These are phyloP conservation scores for Drosophila equinoxialis DNA, from an alignment of 1,140 invertebrate genomes.

Conservation along the genomic window DNA sequence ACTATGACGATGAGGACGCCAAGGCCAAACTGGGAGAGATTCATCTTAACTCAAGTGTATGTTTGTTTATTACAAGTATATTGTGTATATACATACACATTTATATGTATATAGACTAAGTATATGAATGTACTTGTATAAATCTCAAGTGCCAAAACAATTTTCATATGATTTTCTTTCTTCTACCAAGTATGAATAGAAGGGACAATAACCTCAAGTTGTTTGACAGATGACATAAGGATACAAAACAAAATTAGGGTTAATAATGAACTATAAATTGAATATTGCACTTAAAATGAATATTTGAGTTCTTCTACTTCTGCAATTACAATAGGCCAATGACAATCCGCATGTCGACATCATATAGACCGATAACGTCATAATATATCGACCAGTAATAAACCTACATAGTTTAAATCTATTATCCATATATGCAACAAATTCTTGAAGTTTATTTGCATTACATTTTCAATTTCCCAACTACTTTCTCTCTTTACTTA, in stretches of 20 bases:
- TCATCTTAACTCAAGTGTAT: slow-evolving; percentile 13
- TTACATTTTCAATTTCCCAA: too few relatives aligned
- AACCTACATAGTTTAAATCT: too few relatives aligned
- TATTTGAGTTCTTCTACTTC: neutral
- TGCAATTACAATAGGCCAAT: too few relatives aligned
- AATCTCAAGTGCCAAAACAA: slow-evolving; percentile 56
- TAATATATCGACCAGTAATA: too few relatives aligned
- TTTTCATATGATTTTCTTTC: slow-evolving; percentile 53
- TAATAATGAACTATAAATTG: neutral
- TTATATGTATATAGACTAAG: neutral
- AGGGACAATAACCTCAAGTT: slow-evolving; percentile 36
- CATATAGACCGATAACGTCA: too few relatives aligned
- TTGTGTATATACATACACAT: neutral
- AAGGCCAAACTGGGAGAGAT: slow-evolving; percentile 43
- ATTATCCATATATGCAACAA: too few relatives aligned
- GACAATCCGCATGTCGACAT: too few relatives aligned
- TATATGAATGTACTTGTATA: slow-evolving; percentile 43
- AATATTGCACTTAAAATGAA: neutral
- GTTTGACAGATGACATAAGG: neutral
- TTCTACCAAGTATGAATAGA: slow-evolving; percentile 2
- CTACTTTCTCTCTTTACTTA: too few relatives aligned
- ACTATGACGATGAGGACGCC: slow-evolving; percentile 36
- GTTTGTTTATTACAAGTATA: slow-evolving; percentile 12
- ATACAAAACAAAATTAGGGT: neutral
- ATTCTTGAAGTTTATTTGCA: too few relatives aligned